These are phyloP conservation scores for Porites rus DNA, from an alignment of 92 coral and sea anemone genomes.

Conservation along the genomic window DNA sequence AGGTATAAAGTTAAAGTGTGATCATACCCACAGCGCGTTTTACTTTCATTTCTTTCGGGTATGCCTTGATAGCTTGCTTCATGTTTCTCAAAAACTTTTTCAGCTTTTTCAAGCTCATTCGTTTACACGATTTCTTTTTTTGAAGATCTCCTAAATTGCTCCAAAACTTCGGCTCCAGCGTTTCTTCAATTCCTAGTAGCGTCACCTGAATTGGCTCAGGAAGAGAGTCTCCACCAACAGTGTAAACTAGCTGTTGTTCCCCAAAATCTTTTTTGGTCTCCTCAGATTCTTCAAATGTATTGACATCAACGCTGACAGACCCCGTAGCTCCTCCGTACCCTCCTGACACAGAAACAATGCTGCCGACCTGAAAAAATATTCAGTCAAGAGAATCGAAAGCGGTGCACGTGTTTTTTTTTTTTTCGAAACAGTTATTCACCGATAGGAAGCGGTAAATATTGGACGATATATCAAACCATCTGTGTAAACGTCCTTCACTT, in stretches of 20 bases:
- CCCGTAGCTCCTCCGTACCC: conserved; percentile 3
- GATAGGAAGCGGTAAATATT: too few relatives aligned
- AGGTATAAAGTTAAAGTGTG: too few relatives aligned
- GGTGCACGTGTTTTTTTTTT: too few relatives aligned
- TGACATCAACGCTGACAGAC: background rate
- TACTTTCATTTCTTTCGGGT: background rate
- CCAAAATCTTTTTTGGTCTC: conserved; percentile 6
- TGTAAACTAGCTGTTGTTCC: background rate
- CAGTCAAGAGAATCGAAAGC: background rate
- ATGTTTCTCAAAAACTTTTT: background rate
- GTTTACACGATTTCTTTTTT: background rate
- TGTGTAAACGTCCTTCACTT: too few relatives aligned
- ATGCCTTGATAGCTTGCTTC: background rate
- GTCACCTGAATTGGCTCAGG: conserved; percentile 19
- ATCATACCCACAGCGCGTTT: conserved; percentile 5
- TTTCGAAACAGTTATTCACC: too few relatives aligned
- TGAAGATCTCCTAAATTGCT: background rate
- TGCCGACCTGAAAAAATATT: background rate
- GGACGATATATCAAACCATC: too few relatives aligned
- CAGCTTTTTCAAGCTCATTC: background rate
- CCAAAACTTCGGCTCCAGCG: background rate
- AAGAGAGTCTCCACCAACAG: conserved; percentile 9
- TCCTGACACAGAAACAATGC: conserved; percentile 16
- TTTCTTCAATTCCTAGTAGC: conserved; percentile 1
- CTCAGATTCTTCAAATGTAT: conserved; percentile 5